phyloP scores from a whole-genome alignment of 2,797 vertebrate genomes.

The Xerus rutilus region DNA sequence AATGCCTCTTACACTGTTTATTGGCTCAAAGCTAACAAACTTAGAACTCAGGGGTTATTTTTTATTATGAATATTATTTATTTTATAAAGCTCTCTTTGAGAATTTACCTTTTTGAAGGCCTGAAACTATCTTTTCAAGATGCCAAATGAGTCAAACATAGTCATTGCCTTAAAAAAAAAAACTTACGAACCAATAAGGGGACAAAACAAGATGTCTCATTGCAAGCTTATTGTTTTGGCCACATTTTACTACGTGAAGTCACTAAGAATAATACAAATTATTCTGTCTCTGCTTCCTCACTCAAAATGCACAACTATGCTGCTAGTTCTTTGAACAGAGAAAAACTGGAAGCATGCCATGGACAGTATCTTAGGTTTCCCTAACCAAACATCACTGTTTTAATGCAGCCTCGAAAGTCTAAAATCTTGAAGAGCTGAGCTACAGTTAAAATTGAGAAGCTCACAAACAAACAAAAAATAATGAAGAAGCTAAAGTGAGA shows the following conservation, averaged over 20 bases:
- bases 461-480: background rate
- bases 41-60: background rate
- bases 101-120: conserved; percentile 3
- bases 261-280: background rate
- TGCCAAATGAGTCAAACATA: background rate
- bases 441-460: conserved; percentile 22
- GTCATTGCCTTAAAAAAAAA: background rate
- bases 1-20: background rate
- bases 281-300: conserved; percentile 41
- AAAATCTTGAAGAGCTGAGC: conserved; percentile 70
- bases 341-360: conserved; percentile 42
- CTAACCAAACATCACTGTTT: background rate
- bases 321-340: conserved; percentile 73
- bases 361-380: conserved; percentile 72
- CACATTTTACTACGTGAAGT: background rate
- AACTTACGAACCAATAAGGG: background rate
- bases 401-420: background rate
- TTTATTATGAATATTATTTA: background rate
- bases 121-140: background rate
- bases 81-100: background rate
- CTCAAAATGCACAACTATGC: background rate
- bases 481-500: background rate
- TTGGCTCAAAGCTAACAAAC: background rate
- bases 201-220: background rate
- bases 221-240: background rate